phyloP scores from a whole-genome alignment of 2,888 invertebrate genomes.

The Nasonovia ribisnigri region DNA sequence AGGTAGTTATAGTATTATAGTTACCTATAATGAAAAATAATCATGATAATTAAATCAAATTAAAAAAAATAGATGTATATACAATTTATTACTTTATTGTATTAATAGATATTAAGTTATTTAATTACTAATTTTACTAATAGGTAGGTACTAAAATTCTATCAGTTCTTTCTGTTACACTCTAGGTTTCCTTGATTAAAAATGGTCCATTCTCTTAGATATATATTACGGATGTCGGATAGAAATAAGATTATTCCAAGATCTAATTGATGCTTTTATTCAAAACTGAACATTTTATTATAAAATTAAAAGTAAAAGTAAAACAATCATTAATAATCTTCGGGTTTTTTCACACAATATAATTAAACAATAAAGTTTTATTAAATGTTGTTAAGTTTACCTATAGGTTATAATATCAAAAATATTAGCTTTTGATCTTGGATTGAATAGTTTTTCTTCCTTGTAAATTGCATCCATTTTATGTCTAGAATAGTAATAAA shows the following conservation, averaged over 20 bases:
- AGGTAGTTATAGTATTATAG: too few relatives aligned
- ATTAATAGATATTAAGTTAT: background rate
- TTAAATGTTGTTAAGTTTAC: conserved; percentile 71
- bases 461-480: background rate
- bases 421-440: conserved; percentile 74
- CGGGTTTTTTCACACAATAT: too few relatives aligned
- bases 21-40: too few relatives aligned
- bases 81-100: background rate
- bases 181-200: background rate
- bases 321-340: background rate
- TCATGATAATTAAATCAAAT: too few relatives aligned
- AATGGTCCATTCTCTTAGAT: background rate
- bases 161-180: background rate
- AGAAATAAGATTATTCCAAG: background rate
- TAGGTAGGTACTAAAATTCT: background rate
- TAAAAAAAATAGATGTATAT: too few relatives aligned
- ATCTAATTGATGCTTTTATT: background rate
- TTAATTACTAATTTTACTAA: background rate
- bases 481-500: background rate
- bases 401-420: conserved; percentile 78
- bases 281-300: background rate
- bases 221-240: background rate
- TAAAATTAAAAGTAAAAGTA: conserved; percentile 70
- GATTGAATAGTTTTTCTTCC: conserved; percentile 73
- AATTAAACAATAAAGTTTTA: background rate